Base-by-base conservation (phyloP, 2,888 invertebrate species). In the Leucania comma region DNA sequence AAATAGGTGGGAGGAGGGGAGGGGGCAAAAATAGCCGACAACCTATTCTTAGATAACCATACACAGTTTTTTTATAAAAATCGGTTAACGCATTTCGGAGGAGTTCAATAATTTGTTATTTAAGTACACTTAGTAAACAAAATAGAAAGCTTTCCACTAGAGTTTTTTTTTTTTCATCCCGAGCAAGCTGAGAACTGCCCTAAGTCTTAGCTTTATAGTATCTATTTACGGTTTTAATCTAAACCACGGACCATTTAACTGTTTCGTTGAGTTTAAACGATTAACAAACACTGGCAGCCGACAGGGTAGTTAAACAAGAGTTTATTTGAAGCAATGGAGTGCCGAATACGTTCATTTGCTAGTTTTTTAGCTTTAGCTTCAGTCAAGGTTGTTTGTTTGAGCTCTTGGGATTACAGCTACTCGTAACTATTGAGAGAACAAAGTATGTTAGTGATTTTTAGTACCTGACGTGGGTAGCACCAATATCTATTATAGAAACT, bases 201-300 rank as follows among this genome's bases (percentile, higher is more conserved):
- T 29, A 38, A 50, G 24, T 29, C 3, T 50, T 22, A 29, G 14
- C 1, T 20, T n/a, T 10, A 14, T 56, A 26, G 20, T n/a, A 22
- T 22, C 14, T 48, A 38, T 35, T 29, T 14, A 20, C 38, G 53
- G 29, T 51, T 51, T 58, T 58, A 35, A 53, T 58, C 61, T 35
- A 70, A 68, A 56, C 35, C 46, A 60, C 53, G 38, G 60, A n/a
- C 50, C 35, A 56, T 64, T 75, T 29, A 60, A 59, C 53, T 59
- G 59, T 24, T 53, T 46, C 42, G 46, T 70, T 35, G 32, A 59
- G 57, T 53, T 60, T 20, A 61, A 54, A 57, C 53, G 17, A 75
- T 62, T 61, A 65, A 69, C 38, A 53, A 75, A 26, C 53, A 51
- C 58, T 61, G 48, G 46, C 24, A 58, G 42, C 42, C 29, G 24